These are phyloP conservation scores for Propsilocerus akamusi DNA, from an alignment of 1,140 invertebrate species.

Conservation along the genomic window DNA sequence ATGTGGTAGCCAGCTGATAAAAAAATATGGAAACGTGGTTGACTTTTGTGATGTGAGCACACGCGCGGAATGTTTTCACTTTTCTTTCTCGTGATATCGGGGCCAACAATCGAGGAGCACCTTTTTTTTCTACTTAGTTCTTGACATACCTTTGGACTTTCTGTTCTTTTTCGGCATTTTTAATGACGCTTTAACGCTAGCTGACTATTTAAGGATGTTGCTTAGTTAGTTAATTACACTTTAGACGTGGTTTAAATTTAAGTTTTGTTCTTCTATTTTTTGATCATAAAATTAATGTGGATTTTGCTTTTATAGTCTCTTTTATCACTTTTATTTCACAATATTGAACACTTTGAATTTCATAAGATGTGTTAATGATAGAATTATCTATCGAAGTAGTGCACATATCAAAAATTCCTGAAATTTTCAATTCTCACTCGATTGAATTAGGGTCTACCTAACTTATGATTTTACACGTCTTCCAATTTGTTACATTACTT, in stretches of 20 bases:
- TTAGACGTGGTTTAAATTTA: not conserved
- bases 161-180: constrained; percentile 1
- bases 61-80: not conserved
- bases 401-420: too few relatives aligned
- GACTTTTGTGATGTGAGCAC: not conserved
- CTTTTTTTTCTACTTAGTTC: not conserved
- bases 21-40: not conserved
- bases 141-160: not conserved
- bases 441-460: too few relatives aligned
- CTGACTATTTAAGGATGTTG: too few relatives aligned
- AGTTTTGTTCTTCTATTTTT: not conserved
- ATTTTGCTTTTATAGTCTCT: not conserved
- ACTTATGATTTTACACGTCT: too few relatives aligned
- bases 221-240: not conserved
- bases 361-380: not conserved
- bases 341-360: not conserved
- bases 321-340: not conserved
- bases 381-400: too few relatives aligned
- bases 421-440: too few relatives aligned
- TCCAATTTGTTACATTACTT: too few relatives aligned
- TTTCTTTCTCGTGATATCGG: too few relatives aligned
- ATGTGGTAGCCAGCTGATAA: too few relatives aligned
- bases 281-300: not conserved
- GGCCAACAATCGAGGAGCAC: too few relatives aligned
- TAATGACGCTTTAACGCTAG: not conserved